These are phyloP conservation scores for Doryteuthis pealeii DNA, from an alignment of 1,140 invertebrate species.

Conservation along the genomic window DNA sequence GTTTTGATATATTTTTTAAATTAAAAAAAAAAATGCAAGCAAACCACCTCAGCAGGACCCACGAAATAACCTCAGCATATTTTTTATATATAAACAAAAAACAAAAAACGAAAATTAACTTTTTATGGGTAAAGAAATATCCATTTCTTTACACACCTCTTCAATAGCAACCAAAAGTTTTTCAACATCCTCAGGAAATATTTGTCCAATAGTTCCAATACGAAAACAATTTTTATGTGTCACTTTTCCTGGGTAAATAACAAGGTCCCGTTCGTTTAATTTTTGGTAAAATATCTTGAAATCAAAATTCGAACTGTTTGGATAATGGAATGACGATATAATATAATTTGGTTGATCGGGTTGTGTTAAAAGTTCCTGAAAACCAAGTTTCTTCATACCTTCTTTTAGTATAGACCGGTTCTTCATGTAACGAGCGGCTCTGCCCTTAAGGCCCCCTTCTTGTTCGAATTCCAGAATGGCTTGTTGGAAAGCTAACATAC, in stretches of 20 bases:
- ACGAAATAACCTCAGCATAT: too few species aligned
- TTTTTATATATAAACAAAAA: too few species aligned
- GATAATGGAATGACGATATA: slow-evolving; percentile 62
- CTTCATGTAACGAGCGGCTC: slow-evolving; percentile 59
- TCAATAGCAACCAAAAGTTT: slow-evolving; percentile 56
- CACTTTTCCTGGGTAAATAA: slow-evolving; percentile 65
- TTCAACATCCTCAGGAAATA: slow-evolving; percentile 59
- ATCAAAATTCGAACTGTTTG: slow-evolving; percentile 59
- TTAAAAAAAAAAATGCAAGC: too few species aligned
- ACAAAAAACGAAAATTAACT: slow-evolving; percentile 24
- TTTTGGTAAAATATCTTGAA: slow-evolving; percentile 60
- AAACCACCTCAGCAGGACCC: too few species aligned
- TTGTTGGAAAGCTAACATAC: slow-evolving; percentile 61
- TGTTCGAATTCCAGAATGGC: slow-evolving; percentile 59
- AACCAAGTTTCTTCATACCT: slow-evolving; percentile 62
- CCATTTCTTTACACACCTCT: slow-evolving; percentile 59
- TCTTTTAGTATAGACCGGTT: slow-evolving; percentile 57
- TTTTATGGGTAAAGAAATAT: slow-evolving; percentile 36
- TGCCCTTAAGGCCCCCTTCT: slow-evolving; percentile 59
- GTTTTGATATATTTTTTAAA: too few species aligned
- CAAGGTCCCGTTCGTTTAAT: slow-evolving; percentile 60
- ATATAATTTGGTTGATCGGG: slow-evolving; percentile 57
- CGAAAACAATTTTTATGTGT: slow-evolving; percentile 62
- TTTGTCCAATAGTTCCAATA: slow-evolving; percentile 63
- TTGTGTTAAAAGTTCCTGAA: slow-evolving; percentile 55